These are phyloP conservation scores for Agrochola macilenta DNA, from an alignment of 2,888 invertebrate genomes.

Conservation along the genomic window DNA sequence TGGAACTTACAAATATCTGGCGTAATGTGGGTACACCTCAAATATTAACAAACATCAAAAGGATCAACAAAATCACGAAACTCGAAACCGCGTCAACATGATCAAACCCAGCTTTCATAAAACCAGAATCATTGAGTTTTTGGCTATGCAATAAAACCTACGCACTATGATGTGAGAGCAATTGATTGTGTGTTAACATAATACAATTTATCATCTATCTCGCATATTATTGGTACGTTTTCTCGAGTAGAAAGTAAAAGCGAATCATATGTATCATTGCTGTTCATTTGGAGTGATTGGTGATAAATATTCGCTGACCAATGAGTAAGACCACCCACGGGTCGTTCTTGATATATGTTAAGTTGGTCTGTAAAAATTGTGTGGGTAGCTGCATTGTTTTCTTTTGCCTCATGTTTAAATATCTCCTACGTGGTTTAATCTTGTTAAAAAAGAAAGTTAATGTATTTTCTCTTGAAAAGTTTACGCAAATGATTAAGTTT, in stretches of 20 bases:
- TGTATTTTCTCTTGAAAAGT: not conserved
- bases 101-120: constrained; percentile 45
- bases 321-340: constrained; percentile 60
- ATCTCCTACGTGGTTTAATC: constrained; percentile 47
- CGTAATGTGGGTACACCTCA: not conserved
- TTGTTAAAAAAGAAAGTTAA: constrained; percentile 46
- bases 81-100: constrained; percentile 13
- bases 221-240: constrained; percentile 32
- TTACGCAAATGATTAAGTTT: constrained; percentile 10
- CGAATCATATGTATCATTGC: constrained; percentile 35
- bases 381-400: constrained; percentile 60
- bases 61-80: constrained; percentile 25
- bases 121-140: constrained; percentile 51
- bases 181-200: constrained; percentile 46
- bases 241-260: constrained; percentile 65
- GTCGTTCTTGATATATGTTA: constrained; percentile 35
- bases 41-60: constrained; percentile 1
- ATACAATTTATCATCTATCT: constrained; percentile 48
- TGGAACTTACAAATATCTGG: not conserved
- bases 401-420: constrained; percentile 32
- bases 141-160: constrained; percentile 65
- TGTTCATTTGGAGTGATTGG: constrained; percentile 47
- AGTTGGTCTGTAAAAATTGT: constrained; percentile 35
- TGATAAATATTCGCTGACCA: constrained; percentile 54
- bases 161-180: constrained; percentile 60